These are phyloP conservation scores for Rhegmatorhina hoffmannsi DNA, from an alignment of 2,113 vertebrate species.

Conservation along the genomic window DNA sequence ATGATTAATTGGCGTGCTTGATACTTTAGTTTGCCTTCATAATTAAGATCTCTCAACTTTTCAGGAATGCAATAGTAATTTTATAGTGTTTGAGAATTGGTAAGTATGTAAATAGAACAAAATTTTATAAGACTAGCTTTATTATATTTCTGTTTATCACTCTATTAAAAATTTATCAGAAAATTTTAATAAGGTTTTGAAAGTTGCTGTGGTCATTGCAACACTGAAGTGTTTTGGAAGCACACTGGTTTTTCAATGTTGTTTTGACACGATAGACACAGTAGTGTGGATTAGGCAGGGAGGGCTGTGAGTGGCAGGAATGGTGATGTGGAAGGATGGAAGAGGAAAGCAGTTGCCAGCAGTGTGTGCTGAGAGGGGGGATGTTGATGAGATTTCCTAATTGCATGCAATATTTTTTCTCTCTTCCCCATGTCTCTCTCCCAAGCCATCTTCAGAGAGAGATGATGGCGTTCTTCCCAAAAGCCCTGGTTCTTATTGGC, in stretches of 20 bases:
- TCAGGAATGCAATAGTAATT: not conserved
- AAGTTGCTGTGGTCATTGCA: not conserved
- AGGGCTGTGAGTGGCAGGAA: not conserved
- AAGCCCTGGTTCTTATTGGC: not conserved
- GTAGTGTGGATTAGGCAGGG: not conserved
- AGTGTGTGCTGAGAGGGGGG: rapidly evolving
- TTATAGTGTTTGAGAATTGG: not conserved
- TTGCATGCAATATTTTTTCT: not conserved
- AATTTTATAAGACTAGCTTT: not conserved
- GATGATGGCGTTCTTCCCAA: not conserved
- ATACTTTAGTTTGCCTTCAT: conserved; percentile 2
- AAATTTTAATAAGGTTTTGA: not conserved
- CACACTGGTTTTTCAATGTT: not conserved
- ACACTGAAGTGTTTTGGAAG: not conserved
- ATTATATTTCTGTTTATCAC: not conserved
- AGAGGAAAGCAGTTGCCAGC: not conserved
- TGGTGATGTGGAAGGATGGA: not conserved
- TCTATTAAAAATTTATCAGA: not conserved
- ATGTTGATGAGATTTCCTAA: not conserved
- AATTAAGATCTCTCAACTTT: conserved; percentile 6
- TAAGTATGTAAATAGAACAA: not conserved
- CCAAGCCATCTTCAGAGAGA: not conserved
- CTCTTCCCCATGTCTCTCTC: not conserved
- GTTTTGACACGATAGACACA: not conserved
- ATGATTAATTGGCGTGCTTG: not conserved